Percentiles rank a stretch among this genome's conserved stretches.
Evolutionary conservation across 2,888 invertebrate species (phyloP).

Genomic region (Hymenopus coronatus): DNA sequence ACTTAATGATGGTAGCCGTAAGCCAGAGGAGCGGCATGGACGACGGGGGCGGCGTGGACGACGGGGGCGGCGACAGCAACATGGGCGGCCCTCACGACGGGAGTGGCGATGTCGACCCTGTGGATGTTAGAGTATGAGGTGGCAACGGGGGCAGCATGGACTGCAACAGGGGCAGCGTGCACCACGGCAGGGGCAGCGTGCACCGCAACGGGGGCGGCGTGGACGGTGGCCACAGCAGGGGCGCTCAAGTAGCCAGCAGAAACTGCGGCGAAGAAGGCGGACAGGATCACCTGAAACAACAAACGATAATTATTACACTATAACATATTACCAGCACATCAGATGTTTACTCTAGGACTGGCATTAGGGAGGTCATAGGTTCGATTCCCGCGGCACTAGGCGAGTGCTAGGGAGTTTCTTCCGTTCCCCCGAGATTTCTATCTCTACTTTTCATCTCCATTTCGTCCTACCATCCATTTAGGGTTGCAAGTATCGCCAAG

Average conservation of each 20-base stretch:
- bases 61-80: constrained; percentile 50
- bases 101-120: constrained; percentile 26
- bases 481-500: too few relatives aligned
- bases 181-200: constrained; percentile 24
- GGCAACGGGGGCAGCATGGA: constrained; percentile 28
- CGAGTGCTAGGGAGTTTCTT: too few relatives aligned
- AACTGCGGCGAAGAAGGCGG: constrained; percentile 41
- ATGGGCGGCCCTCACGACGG: constrained; percentile 39
- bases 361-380: too few relatives aligned
- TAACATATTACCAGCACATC: too few relatives aligned
- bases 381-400: too few relatives aligned
- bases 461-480: too few relatives aligned
- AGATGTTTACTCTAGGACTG: too few relatives aligned
- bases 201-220: constrained; percentile 17
- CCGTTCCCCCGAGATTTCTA: too few relatives aligned
- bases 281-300: constrained; percentile 24
- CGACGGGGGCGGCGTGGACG: constrained; percentile 57
- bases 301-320: neutral
- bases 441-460: too few relatives aligned
- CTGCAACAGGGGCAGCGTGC: constrained; percentile 31
- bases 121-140: constrained; percentile 46
- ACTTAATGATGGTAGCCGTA: constrained; percentile 33
- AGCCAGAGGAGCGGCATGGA: constrained; percentile 43
- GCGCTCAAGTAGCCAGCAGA: constrained; percentile 46
- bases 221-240: constrained; percentile 45